These are phyloP conservation scores for Prionailurus bengalensis DNA, from an alignment of 2,113 vertebrate genomes.

Conservation along the genomic window DNA sequence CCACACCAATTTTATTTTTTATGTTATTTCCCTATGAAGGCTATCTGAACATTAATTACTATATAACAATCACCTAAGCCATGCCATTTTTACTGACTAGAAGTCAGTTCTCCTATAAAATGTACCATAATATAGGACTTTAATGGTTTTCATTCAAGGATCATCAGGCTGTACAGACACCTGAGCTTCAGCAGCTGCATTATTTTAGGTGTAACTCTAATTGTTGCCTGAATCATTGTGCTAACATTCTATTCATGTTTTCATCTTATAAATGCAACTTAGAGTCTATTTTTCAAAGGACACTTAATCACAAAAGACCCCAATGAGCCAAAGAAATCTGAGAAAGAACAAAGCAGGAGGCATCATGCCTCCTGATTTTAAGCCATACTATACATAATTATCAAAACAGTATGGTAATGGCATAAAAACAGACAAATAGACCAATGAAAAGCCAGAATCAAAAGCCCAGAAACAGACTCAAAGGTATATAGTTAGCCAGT, in stretches of 20 bases:
- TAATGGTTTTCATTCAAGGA: slow-evolving; percentile 24
- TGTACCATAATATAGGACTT: slow-evolving; percentile 48
- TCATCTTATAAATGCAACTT: slow-evolving; percentile 15
- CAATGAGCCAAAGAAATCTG: background rate
- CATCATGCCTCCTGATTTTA: background rate
- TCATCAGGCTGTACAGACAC: background rate
- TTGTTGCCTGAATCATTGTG: slow-evolving; percentile 12
- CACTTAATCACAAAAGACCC: background rate
- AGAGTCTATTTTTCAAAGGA: slow-evolving; percentile 50
- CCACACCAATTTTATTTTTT: slow-evolving; percentile 68
- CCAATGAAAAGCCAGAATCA: background rate
- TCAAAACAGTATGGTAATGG: background rate
- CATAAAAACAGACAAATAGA: background rate
- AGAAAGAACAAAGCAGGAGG: background rate
- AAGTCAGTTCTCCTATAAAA: slow-evolving; percentile 65
- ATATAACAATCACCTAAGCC: slow-evolving; percentile 76
- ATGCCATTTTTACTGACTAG: slow-evolving; percentile 71
- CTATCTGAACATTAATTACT: slow-evolving; percentile 76
- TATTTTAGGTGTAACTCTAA: slow-evolving; percentile 26
- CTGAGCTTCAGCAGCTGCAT: background rate
- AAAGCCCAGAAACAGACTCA: background rate
- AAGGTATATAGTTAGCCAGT: background rate
- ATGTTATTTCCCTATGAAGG: slow-evolving; percentile 77
- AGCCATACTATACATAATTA: background rate
- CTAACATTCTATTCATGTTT: background rate